Base-by-base conservation (phyloP, 2,888 invertebrate species). In the Thalpophila matura region DNA sequence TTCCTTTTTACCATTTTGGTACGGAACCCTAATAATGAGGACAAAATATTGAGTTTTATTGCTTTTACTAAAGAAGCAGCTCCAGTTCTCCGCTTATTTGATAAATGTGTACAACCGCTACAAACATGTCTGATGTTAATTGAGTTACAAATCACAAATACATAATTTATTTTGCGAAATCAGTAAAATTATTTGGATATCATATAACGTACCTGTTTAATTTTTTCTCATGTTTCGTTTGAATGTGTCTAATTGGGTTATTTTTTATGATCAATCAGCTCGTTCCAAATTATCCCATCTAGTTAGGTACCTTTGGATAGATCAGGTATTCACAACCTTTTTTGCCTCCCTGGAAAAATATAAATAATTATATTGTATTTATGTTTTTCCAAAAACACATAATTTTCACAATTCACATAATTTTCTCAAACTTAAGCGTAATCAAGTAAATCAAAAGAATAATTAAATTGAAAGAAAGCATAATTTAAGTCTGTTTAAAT, bases 121-220 rank as follows among this genome's bases (percentile, higher is more conserved):
- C n/a, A 46, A 69, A 40, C 16, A 69, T 59, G 27, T 24, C 12
- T 10, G 1, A 14, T 22, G n/a, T 24, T 62, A 54, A 67, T 64
- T 67, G 43, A 65, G 60, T 55, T 31, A 49, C 42, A 46, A 51
- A 55, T 55, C 54, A 40, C 29, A 42, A 51, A 45, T 20, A 33
- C 7, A 33, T 24, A 14, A 37, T 27, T 46, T 10, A 14, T 4
- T 33, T 33, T 14, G 2, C 16, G 14, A 18, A 37, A 37, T 47
- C 18, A 5, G 9, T 57, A 18, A 47, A 45, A 37, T 27, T 55
- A 24, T 33, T 18, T 14, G n/a, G 26, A n/a, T 49, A 24, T 43
- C 35, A 22, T 22, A n/a, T 35, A 43, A 16, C 29, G 7, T 45
- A 14, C 6, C 6, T 26, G 1, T n/a, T 33, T 3, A 1, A 4